phyloP scores from a whole-genome alignment of 1,140 invertebrate species.

The Meloidogyne hapla region DNA sequence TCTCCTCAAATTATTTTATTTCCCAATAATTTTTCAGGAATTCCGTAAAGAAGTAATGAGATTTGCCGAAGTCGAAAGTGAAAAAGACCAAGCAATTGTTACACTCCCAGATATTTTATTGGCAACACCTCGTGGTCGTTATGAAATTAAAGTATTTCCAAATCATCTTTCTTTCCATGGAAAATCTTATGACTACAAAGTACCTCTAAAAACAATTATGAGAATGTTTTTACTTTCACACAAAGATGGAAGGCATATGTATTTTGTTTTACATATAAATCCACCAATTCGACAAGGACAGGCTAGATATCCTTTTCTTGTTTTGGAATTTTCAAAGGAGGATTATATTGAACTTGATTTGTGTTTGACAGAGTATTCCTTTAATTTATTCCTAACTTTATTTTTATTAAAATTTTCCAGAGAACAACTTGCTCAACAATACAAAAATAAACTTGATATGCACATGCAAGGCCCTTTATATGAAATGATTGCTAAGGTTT shows the following conservation, averaged over 20 bases:
- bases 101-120: slow-evolving; percentile 95
- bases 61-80: slow-evolving; percentile 94
- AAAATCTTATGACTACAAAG: slow-evolving; percentile 99
- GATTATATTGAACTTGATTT: slow-evolving; percentile 90
- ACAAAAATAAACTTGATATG: slow-evolving; percentile 86
- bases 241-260: slow-evolving; percentile 95
- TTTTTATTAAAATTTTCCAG: slow-evolving; percentile 14
- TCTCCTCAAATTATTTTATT: too few species aligned
- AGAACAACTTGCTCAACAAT: slow-evolving; percentile 87
- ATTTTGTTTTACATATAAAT: slow-evolving; percentile 81
- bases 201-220: slow-evolving; percentile 90
- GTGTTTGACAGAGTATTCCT: slow-evolving; percentile 77
- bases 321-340: slow-evolving; percentile 83
- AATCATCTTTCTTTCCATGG: slow-evolving; percentile 97
- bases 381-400: background rate
- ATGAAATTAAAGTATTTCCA: slow-evolving; percentile 97
- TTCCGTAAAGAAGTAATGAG: slow-evolving; percentile 90
- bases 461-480: slow-evolving; percentile 87
- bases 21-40: slow-evolving; percentile 68
- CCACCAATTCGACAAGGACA: slow-evolving; percentile 99
- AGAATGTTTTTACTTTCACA: slow-evolving; percentile 91
- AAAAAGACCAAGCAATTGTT: slow-evolving; percentile 93
- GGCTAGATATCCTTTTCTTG: slow-evolving; percentile 88
- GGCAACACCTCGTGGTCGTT: slow-evolving; percentile 96
- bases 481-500: slow-evolving; percentile 90